Conservation (phyloP, 2,113 vertebrate genomes). For the Pygoscelis adeliae region DNA sequence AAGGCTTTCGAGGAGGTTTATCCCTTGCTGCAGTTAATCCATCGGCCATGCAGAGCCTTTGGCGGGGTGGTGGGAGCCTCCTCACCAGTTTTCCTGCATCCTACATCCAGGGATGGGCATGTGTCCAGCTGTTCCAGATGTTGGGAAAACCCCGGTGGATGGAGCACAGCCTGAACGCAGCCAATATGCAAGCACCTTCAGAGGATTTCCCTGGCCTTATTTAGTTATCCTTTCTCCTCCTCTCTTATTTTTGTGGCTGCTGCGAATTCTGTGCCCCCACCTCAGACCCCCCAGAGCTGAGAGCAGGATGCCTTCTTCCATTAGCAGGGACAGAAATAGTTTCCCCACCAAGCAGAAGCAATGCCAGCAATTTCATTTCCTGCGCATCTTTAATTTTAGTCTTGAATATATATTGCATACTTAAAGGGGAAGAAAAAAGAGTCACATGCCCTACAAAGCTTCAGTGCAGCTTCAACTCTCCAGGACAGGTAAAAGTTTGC, state of each 20-base stretch:
- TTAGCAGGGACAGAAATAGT: not conserved
- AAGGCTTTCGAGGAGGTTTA: not conserved
- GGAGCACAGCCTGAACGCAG: not conserved
- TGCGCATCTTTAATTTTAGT: constrained; percentile 26
- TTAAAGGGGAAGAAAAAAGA: not conserved
- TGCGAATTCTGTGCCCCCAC: not conserved
- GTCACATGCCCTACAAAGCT: not conserved
- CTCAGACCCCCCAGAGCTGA: not conserved
- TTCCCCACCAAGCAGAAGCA: not conserved
- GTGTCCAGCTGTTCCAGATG: not conserved
- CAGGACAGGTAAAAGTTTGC: not conserved
- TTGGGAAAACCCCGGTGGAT: not conserved
- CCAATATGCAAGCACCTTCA: not conserved
- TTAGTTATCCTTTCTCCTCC: not conserved
- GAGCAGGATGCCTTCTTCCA: not conserved
- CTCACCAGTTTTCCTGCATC: not conserved
- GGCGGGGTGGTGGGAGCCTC: not conserved
- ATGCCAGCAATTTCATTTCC: constrained; percentile 42
- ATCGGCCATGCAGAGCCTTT: not conserved
- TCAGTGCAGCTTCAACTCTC: not conserved
- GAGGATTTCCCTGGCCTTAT: not conserved
- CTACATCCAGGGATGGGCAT: accelerated
- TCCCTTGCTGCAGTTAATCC: not conserved
- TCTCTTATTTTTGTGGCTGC: not conserved
- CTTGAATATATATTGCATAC: constrained; percentile 62